Base-by-base conservation (phyloP, 2,888 invertebrate species). In the Glyphotaelius pellucidus region DNA sequence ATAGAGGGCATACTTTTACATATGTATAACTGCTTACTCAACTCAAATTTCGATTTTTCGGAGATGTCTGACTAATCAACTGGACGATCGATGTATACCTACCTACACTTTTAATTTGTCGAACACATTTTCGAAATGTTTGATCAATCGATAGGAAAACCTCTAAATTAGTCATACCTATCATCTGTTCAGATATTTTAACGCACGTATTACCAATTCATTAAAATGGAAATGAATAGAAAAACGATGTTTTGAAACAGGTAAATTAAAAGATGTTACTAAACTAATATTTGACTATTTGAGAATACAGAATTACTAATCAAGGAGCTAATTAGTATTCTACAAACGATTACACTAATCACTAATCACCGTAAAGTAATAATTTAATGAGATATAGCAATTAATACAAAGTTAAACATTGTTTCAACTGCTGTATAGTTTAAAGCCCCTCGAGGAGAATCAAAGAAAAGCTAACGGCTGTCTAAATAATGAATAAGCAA, bases 231-330 rank as follows among this genome's bases (percentile, higher is more conserved):
- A 25, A 67, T 67, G 4, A n/a, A 67, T n/a, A 67, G 67, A 9
- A 67, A 67, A 9, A 47, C 30, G 14, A 87, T 0, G n/a, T 15
- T 47, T 25, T 87, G 15, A 47, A 35, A 42, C 3, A 30, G 52
- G 5, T 38, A 35, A 25, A n/a, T 42, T 85, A n/a, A 19, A 35
- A 85, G 9, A n/a, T 11, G 42, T n/a, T 42, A 42, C 47, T 7
- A 30, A 89, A n/a, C 38, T 35, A 89, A 89, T 79, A 89, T 89
- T 89, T 89, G 38, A 35, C 31, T 89, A 80, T 79, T 79, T 80
- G 80, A 12, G 88, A 79, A 79, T 52, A 52, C 52, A 5, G n/a
- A 67, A 9, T 25, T 9, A 25, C 7, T 67, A 67, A 67, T 67
- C 25, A n/a, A n/a, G 7, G 9, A 42, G 86, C 30, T 86, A 86